Conservation (phyloP, 2,113 vertebrate species). For the Neomonachus schauinslandi region DNA sequence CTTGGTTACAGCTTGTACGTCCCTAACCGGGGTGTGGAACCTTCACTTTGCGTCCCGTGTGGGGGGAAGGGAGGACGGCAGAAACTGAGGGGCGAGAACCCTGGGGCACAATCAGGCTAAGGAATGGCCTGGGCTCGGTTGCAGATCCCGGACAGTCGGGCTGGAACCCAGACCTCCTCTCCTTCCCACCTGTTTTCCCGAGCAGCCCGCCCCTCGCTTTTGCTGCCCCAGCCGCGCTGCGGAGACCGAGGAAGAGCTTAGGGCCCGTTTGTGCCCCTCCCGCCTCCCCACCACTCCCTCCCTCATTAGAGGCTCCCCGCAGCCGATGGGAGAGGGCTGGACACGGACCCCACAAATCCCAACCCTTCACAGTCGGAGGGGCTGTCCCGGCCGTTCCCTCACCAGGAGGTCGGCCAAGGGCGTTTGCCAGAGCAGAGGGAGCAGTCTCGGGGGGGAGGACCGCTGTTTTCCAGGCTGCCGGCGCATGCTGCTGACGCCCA, state of each 20-base stretch:
- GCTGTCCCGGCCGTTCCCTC: not conserved
- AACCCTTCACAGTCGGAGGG: not conserved
- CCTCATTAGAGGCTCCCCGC: not conserved
- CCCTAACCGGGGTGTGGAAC: too few relatives aligned
- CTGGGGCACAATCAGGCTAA: not conserved
- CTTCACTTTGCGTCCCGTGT: not conserved
- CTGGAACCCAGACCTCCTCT: not conserved
- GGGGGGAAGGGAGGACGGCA: not conserved
- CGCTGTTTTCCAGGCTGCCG: too few relatives aligned
- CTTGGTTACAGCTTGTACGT: not conserved
- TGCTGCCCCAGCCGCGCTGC: not conserved
- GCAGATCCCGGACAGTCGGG: not conserved
- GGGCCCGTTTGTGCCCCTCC: not conserved
- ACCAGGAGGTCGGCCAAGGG: not conserved
- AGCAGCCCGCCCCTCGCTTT: not conserved
- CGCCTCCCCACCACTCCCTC: not conserved
- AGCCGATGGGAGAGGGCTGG: not conserved
- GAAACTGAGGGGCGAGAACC: too few relatives aligned
- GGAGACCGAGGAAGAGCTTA: not conserved
- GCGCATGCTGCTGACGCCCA: not conserved
- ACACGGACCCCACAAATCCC: not conserved
- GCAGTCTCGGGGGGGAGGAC: not conserved
- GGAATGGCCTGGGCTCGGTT: not conserved
- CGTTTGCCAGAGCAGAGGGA: not conserved
- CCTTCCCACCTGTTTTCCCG: accelerated